Percentiles rank a stretch among this genome's conserved stretches.
Conservation (phyloP, 2,888 invertebrate species). For the Macropis europaea region DNA sequence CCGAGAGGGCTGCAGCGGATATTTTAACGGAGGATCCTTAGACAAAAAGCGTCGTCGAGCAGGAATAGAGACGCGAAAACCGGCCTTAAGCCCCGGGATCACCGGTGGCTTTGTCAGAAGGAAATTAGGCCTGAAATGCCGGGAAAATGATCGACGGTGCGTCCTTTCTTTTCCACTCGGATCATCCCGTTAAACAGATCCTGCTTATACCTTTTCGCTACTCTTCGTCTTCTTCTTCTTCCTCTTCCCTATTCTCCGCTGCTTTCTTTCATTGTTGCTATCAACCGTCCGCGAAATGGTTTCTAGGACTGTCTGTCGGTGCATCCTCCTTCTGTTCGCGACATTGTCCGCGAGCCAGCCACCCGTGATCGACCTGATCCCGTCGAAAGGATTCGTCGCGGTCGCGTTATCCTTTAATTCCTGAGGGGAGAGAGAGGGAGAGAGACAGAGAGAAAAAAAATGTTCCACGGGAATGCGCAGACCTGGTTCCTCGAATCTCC, state of each 20-base stretch:
- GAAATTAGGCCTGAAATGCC: constrained; percentile 79
- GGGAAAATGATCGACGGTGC: constrained; percentile 71
- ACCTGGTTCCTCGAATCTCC: too few relatives aligned
- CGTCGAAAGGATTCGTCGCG: too few relatives aligned
- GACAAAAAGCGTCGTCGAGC: constrained; percentile 49
- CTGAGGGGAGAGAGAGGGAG: too few relatives aligned
- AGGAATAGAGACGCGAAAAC: constrained; percentile 53
- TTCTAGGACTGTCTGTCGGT: constrained; percentile 66
- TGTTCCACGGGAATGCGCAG: too few relatives aligned
- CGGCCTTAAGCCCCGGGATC: constrained; percentile 52
- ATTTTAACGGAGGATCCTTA: constrained; percentile 43
- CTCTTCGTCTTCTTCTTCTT: background rate
- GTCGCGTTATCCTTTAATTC: too few relatives aligned
- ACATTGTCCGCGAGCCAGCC: too few relatives aligned
- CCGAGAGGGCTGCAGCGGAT: constrained; percentile 37
- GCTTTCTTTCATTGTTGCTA: constrained; percentile 60
- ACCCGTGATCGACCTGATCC: too few relatives aligned
- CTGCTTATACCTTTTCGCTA: constrained; percentile 46
- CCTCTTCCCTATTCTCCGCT: background rate
- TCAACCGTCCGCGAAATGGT: constrained; percentile 71
- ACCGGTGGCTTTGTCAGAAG: constrained; percentile 70
- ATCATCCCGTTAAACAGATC: constrained; percentile 79
- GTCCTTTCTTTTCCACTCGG: constrained; percentile 60
- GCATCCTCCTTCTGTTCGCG: background rate
- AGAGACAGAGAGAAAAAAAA: too few relatives aligned